Base-by-base conservation (phyloP, 1,140 invertebrate species). In the Lepidurus couesii region DNA sequence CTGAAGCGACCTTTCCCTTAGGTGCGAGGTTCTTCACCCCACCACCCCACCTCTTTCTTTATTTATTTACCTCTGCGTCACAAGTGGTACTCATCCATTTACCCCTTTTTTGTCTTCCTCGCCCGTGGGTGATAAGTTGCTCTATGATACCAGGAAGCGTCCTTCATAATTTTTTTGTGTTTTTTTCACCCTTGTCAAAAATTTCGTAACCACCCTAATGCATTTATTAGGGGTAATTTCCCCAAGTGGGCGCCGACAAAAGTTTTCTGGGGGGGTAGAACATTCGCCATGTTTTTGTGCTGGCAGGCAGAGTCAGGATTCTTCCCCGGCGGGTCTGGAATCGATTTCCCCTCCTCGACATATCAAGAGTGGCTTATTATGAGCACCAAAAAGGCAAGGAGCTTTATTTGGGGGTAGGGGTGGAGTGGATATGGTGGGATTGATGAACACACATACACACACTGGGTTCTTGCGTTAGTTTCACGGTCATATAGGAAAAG, bases 151-250 rank as follows among this genome's bases (percentile, higher is more conserved):
- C 5, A 21, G 6, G 53, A 16, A 7, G 53, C 53, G n/a, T 16
- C 53, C 1, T 26, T 26, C 26, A 26, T 26, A 26, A 1, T 26
- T 26, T 34, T 34, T 4, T 34, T n/a, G n/a, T n/a, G 2, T 34
- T 34, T 26, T 65, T 65, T 65, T 65, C 53, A 13, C 21, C n/a
- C 16, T 21, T 65, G n/a, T 65, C 53, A 21, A 65, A 65, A 65
- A 65, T 65, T 65, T 65, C 1, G 53, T 65, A 65, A 65, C 53
- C n/a, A 10, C 53, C n/a, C 53, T 65, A 65, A 65, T 65, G 53
- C 53, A 65, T 65, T 65, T 65, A 16, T 21, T 65, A 65, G 53
- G 53, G n/a, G 53, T 65, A 65, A 65, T 65, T 65, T 65, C n/a
- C 16, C n/a, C n/a, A 65, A 65, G 53, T 65, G 53, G 53, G 53